phyloP scores from a whole-genome alignment of 2,797 vertebrate species.

The Artibeus jamaicensis region DNA sequence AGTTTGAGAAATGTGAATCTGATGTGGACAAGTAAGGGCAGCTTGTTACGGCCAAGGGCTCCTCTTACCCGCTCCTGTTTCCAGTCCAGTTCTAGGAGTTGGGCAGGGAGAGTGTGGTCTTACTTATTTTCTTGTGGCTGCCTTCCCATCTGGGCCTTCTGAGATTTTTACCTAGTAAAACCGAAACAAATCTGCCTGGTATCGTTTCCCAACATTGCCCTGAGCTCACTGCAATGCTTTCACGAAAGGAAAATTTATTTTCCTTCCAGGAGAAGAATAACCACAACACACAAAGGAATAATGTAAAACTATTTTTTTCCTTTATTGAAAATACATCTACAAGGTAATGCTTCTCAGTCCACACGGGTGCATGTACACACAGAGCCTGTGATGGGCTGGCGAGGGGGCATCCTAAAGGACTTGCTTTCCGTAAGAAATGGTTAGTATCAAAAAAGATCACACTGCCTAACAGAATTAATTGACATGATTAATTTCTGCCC shows the following conservation, averaged over 20 bases:
- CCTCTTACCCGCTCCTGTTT: background rate
- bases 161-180: background rate
- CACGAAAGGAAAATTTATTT: background rate
- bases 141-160: background rate
- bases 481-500: constrained; percentile 75
- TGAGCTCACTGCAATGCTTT: background rate
- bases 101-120: background rate
- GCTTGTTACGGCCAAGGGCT: background rate
- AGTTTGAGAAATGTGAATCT: constrained; percentile 17
- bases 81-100: background rate
- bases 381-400: constrained; percentile 72
- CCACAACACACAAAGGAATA: constrained; percentile 41
- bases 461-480: constrained; percentile 66
- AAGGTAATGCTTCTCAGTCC: constrained; percentile 83
- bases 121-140: background rate
- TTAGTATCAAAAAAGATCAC: constrained; percentile 82
- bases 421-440: constrained; percentile 82
- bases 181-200: background rate
- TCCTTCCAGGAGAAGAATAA: constrained; percentile 49
- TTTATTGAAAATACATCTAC: constrained; percentile 90
- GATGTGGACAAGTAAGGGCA: background rate
- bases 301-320: constrained; percentile 86
- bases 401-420: constrained; percentile 79
- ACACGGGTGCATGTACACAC: constrained; percentile 72
- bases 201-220: background rate